Base-by-base conservation (phyloP, 2,113 vertebrate genomes). In the Oncorhynchus nerka region DNA sequence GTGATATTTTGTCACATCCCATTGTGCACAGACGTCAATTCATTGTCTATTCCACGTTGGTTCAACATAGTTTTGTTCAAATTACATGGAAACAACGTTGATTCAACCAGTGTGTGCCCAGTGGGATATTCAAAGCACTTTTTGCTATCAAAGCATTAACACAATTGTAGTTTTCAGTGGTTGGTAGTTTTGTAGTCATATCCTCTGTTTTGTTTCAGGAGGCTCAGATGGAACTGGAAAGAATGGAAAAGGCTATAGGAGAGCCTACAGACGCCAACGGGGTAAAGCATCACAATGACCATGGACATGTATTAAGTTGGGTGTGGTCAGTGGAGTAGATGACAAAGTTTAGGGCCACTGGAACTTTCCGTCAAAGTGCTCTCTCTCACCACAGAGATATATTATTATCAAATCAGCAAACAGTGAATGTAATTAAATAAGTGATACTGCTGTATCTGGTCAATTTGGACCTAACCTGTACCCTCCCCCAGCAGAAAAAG, bases 151-250 rank as follows among this genome's bases (percentile, higher is more conserved):
- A 55, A 55, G 49, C 12, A 55, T 55, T 55, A 1, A 24, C n/a
- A 62, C 59, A 62, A 22, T 62, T 22, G 9, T 24, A 20, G 9
- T 19, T 39, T 13, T 34, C 30, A 68, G 4, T 19, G 16, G 67
- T 13, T n/a, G 32, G 30, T 32, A 19, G 20, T 68, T 20, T 34
- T 24, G 9, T 28, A 12, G 26, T 79, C 0, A 3, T 68, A 68
- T 24, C 11, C 68, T 24, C 68, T 69, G 68, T 70, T 81, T 55
- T 70, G 74, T 83, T 22, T 80, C 74, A 90, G 89, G 1, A 1
- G 59, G 74, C 70, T 20, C 70, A 76, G 4, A 0, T 0, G 4
- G 1, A 34, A 19, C 73, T 92, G 2, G 0, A 1, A 1, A 2
- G 0, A 0, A 81, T 79, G 74, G 92, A 93, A 59, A 0, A 0